These are phyloP conservation scores for Vulpes vulpes DNA, from an alignment of 2,113 vertebrate genomes.

Conservation along the genomic window DNA sequence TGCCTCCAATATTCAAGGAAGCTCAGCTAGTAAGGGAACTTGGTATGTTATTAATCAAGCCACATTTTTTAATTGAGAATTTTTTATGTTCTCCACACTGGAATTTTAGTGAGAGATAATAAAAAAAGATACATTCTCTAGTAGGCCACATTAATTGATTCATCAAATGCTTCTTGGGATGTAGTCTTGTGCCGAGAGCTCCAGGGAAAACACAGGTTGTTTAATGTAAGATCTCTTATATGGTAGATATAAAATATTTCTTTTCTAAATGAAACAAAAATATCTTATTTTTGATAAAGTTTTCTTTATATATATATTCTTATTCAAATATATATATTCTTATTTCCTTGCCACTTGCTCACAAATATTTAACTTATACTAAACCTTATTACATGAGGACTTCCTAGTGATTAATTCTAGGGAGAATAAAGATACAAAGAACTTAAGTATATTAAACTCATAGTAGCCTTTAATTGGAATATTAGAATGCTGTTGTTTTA, in stretches of 20 bases:
- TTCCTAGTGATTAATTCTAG: background rate
- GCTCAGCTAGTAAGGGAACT: background rate
- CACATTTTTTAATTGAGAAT: background rate
- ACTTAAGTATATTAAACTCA: background rate
- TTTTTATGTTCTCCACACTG: background rate
- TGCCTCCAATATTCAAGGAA: background rate
- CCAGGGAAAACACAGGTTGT: background rate
- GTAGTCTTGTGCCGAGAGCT: background rate
- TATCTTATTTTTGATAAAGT: background rate
- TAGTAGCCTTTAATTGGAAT: background rate
- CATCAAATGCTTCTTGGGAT: background rate
- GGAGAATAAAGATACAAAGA: background rate
- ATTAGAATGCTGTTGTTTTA: background rate
- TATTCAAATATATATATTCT: background rate
- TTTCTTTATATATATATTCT: background rate
- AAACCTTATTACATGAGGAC: background rate
- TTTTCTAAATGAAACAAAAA: background rate
- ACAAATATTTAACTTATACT: background rate
- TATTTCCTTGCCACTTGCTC: background rate
- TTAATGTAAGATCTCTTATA: background rate
- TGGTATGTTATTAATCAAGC: background rate
- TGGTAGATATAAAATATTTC: background rate
- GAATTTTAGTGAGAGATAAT: background rate
- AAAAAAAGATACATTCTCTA: background rate
- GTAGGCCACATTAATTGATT: background rate